These are phyloP conservation scores for Amblyopsis hoosieri DNA, from an alignment of 2,797 vertebrate genomes.

Conservation along the genomic window DNA sequence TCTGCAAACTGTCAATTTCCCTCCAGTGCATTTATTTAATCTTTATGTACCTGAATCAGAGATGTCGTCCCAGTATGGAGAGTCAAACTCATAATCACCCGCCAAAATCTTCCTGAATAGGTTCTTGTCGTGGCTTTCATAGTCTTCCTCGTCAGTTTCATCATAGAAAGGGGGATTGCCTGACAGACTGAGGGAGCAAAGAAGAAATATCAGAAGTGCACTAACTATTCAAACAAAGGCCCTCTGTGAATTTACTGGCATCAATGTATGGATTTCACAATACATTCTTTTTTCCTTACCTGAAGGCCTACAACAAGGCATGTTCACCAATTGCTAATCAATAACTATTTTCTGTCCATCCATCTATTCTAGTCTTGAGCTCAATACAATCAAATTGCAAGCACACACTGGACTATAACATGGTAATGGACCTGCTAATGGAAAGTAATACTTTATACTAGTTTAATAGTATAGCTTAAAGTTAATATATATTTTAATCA, in stretches of 20 bases:
- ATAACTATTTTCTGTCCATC: too few species aligned
- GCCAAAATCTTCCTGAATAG: constrained; percentile 96
- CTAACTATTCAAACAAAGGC: background rate
- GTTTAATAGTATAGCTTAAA: too few species aligned
- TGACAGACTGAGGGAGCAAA: constrained; percentile 80
- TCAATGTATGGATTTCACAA: background rate
- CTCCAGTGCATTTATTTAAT: constrained; percentile 13
- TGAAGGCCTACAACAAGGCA: too few species aligned
- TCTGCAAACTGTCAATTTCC: constrained; percentile 10
- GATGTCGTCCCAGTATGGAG: constrained; percentile 98
- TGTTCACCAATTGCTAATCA: too few species aligned
- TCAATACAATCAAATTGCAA: too few species aligned
- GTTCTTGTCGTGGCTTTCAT: constrained; percentile 97
- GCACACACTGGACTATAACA: too few species aligned
- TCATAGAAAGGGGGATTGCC: constrained; percentile 98
- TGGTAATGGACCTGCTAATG: too few species aligned
- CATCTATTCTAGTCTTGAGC: too few species aligned
- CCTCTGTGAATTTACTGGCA: background rate
- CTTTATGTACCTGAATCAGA: constrained; percentile 88
- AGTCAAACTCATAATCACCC: constrained; percentile 96
- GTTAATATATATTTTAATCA: too few species aligned
- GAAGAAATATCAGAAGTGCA: background rate
- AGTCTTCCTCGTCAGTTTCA: constrained; percentile 94
- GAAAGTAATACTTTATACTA: too few species aligned
- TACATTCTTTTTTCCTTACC: too few species aligned